Evolutionary conservation across 2,113 vertebrate species (phyloP), one percentile per base, ranked within the genome.

Genomic region (Pituophis catenifer): DNA sequence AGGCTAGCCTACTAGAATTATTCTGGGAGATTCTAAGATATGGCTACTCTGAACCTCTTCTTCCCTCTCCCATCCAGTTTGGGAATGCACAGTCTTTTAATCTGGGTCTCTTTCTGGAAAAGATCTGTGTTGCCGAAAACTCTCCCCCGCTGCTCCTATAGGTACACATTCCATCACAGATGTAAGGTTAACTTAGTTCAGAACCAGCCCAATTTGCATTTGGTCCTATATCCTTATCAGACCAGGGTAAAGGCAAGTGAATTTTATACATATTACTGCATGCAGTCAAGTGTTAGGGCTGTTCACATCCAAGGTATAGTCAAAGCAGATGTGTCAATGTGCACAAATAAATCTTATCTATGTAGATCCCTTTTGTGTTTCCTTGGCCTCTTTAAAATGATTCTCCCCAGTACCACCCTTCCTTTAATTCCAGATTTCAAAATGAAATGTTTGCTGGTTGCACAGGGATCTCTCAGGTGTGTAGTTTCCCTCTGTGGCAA

Each of bases 341-440:
- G 89, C 94, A 95, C 93, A 95, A 89, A 96, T 94, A 91, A 90
- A 92, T 94, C 94, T 97, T 96, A 97, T 97, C 94, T 97, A 97
- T 97, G 97, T 95, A 98, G 97, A 98, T 97, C 97, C 95, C 93
- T 91, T 96, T 93, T 96, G 92, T 95, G 96, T 96, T 97, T 95
- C 96, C 96, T 87, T 97, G 93, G 96, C 93, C 95, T 94, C 92
- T 91, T 95, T 96, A 59, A 38, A 57, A 92, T 86, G 87, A 92
- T 87, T 90, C 93, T 94, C 95, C 23, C 7, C 52, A 53, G 2
- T 3, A 19, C 55, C 57, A 33, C 50, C 58, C 91, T 53, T 96
- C 95, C 95, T 95, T 97, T 95, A 96, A 97, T 97, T 97, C 95
- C 95, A 96, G 95, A 97, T 97, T 97, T 97, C 95, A 97, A 97